Evolutionary conservation across 2,113 vertebrate genomes (phyloP), one percentile per base, ranked within the genome.

Genomic region (Fregata magnificens): DNA sequence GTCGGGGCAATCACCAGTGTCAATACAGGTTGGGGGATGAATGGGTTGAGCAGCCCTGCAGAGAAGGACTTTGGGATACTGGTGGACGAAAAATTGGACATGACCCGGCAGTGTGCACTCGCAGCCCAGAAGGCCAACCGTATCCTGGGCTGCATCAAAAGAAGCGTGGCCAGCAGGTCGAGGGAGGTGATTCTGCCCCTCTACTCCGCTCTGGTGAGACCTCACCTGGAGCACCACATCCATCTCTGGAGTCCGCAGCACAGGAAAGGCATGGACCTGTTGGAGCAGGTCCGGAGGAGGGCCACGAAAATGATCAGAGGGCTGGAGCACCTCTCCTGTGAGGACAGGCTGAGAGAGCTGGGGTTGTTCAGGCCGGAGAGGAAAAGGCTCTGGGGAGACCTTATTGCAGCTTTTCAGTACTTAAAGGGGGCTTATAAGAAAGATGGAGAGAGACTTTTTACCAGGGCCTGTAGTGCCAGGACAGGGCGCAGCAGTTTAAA

Each of bases 71-170:
- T 19, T 1, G 5, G 36, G 16, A 4, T 36, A 17, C 8, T 26
- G 49, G 10, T 52, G 19, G 15, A 36, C 6, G 32, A 59, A 49
- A 50, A 59, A 7, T 6, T 20, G 10, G 20, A 77, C 7, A 9
- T n/a, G 7, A 86, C 15, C 13, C 0, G 1, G 3, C 19, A 59
- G 10, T 1, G 8, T 42, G 20, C 1, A 0, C 20, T 86, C 0
- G 0, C 72, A 59, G 44, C 25, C 15, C 25, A 11, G 44, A 42
- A 44, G 1, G 7, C 9, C 13, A 26, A 2, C 31, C 0, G 2
- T 6, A 16, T 67, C 20, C 16, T 58, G 18, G 50, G 15, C n/a
- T 4, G 20, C 16, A 66, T 67, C 10, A 38, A 6, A 29, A 31
- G 50, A 6, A 28, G 29, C 0, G 1, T 22, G 24, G 5, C 42